Evolutionary conservation across 2,113 vertebrate species (phyloP).

Genomic region (Grammomys surdaster): DNA sequence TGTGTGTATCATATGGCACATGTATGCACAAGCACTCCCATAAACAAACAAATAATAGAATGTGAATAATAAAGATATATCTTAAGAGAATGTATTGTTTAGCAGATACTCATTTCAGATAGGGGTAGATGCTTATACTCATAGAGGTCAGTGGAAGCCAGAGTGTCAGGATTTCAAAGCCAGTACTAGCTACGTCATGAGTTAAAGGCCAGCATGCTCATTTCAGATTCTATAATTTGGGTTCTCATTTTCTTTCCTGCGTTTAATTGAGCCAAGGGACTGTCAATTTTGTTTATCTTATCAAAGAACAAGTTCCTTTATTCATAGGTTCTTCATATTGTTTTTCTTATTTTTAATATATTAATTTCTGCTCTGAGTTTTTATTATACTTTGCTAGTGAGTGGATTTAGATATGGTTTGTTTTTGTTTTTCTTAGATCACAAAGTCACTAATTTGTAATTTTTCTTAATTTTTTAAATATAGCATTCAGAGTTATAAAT

Average conservation of each 20-base stretch:
- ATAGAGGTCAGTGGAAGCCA: background rate
- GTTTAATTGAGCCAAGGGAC: background rate
- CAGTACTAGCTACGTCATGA: background rate
- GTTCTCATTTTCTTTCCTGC: background rate
- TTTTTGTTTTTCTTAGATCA: background rate
- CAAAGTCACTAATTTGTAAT: background rate
- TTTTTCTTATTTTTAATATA: background rate
- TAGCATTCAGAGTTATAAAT: background rate
- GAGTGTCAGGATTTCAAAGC: background rate
- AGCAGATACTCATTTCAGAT: background rate
- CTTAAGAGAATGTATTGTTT: background rate
- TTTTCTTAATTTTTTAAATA: background rate
- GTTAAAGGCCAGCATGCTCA: background rate
- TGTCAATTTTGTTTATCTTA: background rate
- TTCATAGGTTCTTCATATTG: background rate
- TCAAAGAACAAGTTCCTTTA: background rate
- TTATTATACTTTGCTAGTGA: background rate
- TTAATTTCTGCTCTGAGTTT: background rate
- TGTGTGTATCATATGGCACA: background rate
- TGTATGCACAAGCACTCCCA: background rate
- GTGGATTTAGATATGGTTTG: background rate
- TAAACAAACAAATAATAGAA: background rate
- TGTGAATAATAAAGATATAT: background rate
- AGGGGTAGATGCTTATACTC: background rate
- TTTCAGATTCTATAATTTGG: background rate